These are phyloP conservation scores for Drosophila busckii DNA, from an alignment of 1,140 invertebrate species.

Conservation along the genomic window DNA sequence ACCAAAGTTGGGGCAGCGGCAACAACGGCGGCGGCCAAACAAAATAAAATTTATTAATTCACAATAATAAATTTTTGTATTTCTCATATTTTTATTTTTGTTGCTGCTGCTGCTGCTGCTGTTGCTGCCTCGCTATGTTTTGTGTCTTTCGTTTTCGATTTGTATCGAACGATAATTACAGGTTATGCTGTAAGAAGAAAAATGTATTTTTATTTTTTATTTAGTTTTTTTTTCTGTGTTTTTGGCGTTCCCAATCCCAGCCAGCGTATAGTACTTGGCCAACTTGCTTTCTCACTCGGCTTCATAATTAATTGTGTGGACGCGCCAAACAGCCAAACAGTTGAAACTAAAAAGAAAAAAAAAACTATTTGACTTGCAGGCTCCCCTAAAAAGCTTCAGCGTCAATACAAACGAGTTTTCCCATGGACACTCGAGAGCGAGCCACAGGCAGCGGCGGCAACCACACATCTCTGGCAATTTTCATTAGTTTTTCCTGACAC, in stretches of 20 bases:
- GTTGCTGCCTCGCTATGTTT: too few relatives aligned
- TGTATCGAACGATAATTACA: conserved; percentile 72
- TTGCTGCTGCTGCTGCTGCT: too few relatives aligned
- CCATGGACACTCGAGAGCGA: too few relatives aligned
- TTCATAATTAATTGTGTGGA: conserved; percentile 58
- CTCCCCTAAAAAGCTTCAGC: too few relatives aligned
- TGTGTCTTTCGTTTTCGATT: conserved; percentile 70
- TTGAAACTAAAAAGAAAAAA: background rate
- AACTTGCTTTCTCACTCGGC: conserved; percentile 38
- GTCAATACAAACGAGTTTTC: too few relatives aligned
- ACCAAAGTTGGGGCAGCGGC: conserved; percentile 13
- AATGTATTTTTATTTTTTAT: too few relatives aligned
- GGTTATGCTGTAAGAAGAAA: conserved; percentile 62
- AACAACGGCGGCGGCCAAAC: conserved; percentile 20
- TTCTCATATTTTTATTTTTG: conserved; percentile 69
- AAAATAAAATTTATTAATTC: conserved; percentile 70
- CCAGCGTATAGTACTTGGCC: conserved; percentile 12
- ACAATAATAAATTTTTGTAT: conserved; percentile 73
- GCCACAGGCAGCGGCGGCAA: too few relatives aligned
- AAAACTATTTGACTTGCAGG: too few relatives aligned
- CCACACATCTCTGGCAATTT: conserved; percentile 25
- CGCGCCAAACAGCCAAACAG: conserved; percentile 19
- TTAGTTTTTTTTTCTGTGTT: too few relatives aligned
- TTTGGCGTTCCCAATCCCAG: conserved; percentile 14
- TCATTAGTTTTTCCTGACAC: conserved; percentile 40